phyloP scores from a whole-genome alignment of 2,797 vertebrate species.

The Tenualosa thibaudeaui region DNA sequence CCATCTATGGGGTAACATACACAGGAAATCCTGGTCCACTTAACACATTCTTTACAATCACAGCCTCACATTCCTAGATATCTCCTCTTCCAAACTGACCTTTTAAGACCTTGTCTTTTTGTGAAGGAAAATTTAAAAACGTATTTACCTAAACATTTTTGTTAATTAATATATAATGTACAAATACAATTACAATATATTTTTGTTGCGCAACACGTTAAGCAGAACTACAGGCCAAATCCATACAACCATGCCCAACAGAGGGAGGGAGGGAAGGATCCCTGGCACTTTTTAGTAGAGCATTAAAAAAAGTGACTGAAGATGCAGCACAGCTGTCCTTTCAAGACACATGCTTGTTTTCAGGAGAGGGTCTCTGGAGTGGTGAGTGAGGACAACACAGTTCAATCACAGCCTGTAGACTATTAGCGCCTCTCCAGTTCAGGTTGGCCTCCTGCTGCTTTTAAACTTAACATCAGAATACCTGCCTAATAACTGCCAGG shows the following conservation, averaged over 20 bases:
- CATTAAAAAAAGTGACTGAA: background rate
- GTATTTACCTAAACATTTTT: background rate
- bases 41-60: background rate
- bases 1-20: background rate
- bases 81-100: background rate
- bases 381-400: background rate
- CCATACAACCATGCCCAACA: background rate
- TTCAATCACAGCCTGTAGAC: background rate
- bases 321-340: background rate
- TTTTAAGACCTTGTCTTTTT: background rate
- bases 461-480: constrained; percentile 13
- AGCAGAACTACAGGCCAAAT: background rate
- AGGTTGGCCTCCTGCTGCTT: background rate
- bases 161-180: background rate
- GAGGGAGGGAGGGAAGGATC: background rate
- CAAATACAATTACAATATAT: background rate
- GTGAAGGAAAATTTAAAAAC: background rate
- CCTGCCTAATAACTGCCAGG: constrained; percentile 21
- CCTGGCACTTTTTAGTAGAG: background rate
- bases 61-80: background rate
- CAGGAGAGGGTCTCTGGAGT: background rate
- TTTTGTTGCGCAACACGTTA: background rate
- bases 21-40: constrained; percentile 8
- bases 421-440: background rate
- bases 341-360: background rate